Evolutionary conservation across 2,113 vertebrate genomes (phyloP).

Genomic region (Prunella fulvescens): DNA sequence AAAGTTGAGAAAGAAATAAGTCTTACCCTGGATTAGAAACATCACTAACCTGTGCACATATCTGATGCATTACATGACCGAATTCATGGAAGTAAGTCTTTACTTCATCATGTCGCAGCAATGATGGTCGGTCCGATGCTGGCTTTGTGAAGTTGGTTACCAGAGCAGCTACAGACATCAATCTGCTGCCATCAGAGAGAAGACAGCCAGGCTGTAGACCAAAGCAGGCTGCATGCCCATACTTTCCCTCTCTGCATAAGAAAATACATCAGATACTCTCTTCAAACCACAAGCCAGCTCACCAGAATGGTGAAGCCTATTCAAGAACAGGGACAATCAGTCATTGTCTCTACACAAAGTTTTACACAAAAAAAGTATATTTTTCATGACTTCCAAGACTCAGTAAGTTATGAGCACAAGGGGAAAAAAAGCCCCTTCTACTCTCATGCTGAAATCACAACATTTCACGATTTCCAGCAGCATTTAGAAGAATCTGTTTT

Average conservation of each 20-base stretch:
- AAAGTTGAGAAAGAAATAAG: background rate
- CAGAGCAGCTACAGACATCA: conserved; percentile 85
- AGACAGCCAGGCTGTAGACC: conserved; percentile 87
- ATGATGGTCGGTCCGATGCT: conserved; percentile 49
- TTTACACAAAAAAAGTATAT: background rate
- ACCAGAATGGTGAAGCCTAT: background rate
- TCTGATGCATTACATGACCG: conserved; percentile 82
- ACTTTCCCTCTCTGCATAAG: conserved; percentile 86
- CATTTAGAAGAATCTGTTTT: background rate
- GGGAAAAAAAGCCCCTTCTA: background rate
- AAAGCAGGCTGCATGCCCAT: conserved; percentile 91
- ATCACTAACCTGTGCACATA: conserved; percentile 79
- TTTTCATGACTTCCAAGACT: background rate
- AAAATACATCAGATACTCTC: background rate
- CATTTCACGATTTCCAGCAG: background rate
- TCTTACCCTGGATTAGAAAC: background rate
- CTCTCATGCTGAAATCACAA: background rate
- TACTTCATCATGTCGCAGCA: conserved; percentile 76
- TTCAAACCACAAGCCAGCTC: background rate
- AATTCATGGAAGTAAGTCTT: conserved; percentile 83
- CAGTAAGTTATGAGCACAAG: background rate
- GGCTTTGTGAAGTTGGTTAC: conserved; percentile 75
- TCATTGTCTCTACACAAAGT: background rate
- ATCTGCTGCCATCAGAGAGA: conserved; percentile 80
- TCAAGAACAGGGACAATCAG: background rate